A percentile compares a stretch with the other conserved stretches of the same genome.
Conservation (phyloP, 2,113 vertebrate genomes). For the Coryphaenoides rupestris region DNA sequence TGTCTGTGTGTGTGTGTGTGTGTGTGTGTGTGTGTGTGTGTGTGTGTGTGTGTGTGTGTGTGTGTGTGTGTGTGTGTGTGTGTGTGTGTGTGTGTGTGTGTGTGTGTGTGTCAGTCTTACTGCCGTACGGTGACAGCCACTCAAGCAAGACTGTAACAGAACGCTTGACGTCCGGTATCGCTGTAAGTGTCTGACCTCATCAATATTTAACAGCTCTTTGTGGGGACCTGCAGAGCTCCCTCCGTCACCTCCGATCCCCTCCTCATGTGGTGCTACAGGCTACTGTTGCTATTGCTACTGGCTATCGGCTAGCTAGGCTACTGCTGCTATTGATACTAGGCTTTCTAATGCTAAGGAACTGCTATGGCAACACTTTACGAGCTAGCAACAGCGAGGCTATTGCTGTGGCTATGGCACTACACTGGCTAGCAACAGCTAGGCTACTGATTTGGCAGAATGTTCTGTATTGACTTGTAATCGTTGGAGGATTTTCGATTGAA, state of each 20-base stretch:
- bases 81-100: background rate
- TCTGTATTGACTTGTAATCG: too few relatives aligned
- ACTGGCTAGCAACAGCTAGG: too few relatives aligned
- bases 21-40: background rate
- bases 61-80: background rate
- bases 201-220: slow-evolving; percentile 31
- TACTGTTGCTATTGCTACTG: slow-evolving; percentile 11
- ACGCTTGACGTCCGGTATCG: slow-evolving; percentile 39
- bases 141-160: slow-evolving; percentile 44
- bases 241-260: background rate
- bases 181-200: slow-evolving; percentile 39
- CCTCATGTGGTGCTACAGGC: slow-evolving; percentile 28
- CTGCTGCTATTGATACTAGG: too few relatives aligned
- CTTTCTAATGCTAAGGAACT: too few relatives aligned
- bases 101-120: background rate
- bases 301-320: too few relatives aligned
- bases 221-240: slow-evolving; percentile 11
- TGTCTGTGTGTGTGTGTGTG: background rate
- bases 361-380: too few relatives aligned
- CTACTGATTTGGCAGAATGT: too few relatives aligned
- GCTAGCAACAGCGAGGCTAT: too few relatives aligned
- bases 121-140: slow-evolving; percentile 8
- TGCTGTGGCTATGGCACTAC: too few relatives aligned
- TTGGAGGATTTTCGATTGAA: too few relatives aligned
- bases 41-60: background rate